A percentile compares a stretch with the other conserved stretches of the same genome.
Conservation (phyloP, 1,140 invertebrate species). For the Cheumatopsyche charites region DNA sequence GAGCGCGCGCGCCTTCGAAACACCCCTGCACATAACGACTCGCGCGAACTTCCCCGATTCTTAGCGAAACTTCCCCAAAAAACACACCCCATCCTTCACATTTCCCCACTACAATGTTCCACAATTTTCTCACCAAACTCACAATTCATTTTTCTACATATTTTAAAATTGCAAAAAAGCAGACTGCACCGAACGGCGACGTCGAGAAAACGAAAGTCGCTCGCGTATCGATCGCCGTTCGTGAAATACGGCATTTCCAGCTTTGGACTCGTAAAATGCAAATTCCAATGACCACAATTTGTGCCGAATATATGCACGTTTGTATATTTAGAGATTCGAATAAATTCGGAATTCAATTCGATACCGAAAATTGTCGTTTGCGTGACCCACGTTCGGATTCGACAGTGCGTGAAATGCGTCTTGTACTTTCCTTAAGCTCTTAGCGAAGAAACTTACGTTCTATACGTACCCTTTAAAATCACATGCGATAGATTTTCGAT, state of each 20-base stretch:
- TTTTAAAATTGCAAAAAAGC: not conserved
- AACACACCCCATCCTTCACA: too few species aligned
- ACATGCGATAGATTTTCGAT: too few species aligned
- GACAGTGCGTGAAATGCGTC: not conserved
- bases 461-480: too few species aligned
- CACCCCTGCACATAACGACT: not conserved
- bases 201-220: conserved; percentile 10
- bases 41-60: not conserved
- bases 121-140: too few species aligned
- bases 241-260: not conserved
- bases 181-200: not conserved
- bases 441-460: too few species aligned
- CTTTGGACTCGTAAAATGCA: not conserved
- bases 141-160: too few species aligned
- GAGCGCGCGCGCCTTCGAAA: not conserved
- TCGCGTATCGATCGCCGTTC: conserved; percentile 1
- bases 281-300: not conserved
- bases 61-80: too few species aligned
- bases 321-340: too few species aligned
- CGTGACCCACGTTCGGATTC: conserved; percentile 2
- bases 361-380: not conserved
- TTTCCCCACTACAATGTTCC: too few species aligned
- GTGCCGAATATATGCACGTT: too few species aligned
- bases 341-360: too few species aligned
- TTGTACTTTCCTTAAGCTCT: not conserved